These are phyloP conservation scores for Strigamia transsilvanica DNA, from an alignment of 2,888 invertebrate species.

Conservation along the genomic window DNA sequence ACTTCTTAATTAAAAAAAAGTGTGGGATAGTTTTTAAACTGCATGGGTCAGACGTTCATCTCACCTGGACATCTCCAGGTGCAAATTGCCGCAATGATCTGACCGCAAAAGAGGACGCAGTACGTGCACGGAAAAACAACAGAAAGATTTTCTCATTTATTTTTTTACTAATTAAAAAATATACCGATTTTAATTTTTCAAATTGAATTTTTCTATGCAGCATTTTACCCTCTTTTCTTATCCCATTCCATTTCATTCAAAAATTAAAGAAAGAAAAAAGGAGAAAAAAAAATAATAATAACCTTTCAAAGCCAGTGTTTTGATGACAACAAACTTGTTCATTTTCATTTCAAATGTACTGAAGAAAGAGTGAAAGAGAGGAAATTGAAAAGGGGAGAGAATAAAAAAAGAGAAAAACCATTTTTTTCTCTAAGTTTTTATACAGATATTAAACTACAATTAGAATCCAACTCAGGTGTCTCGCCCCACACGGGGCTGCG, in stretches of 20 bases:
- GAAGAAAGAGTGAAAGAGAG: constrained; percentile 27
- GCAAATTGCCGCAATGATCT: constrained; percentile 40
- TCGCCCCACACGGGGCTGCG: not conserved
- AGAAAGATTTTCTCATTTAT: constrained; percentile 16
- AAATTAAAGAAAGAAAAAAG: not conserved
- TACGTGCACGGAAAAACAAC: constrained; percentile 34
- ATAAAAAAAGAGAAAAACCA: not conserved
- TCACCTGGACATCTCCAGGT: constrained; percentile 44
- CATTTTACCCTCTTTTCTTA: constrained; percentile 32
- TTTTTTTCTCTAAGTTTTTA: constrained; percentile 7
- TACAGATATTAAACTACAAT: constrained; percentile 46
- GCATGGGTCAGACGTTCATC: constrained; percentile 28
- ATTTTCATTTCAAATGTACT: constrained; percentile 11
- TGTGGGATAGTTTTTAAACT: constrained; percentile 10
- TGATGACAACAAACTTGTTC: constrained; percentile 41
- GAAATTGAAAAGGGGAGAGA: constrained; percentile 15
- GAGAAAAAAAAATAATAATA: not conserved
- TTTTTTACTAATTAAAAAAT: not conserved
- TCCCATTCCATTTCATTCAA: constrained; percentile 24
- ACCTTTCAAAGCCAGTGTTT: constrained; percentile 1
- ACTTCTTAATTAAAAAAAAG: not conserved
- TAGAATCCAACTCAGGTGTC: constrained; percentile 41
- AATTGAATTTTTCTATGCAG: constrained; percentile 19
- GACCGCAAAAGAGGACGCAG: constrained; percentile 31
- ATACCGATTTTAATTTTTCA: constrained; percentile 14